phyloP scores from a whole-genome alignment of 2,113 vertebrate species.

The Pachypanchax playfairii region DNA sequence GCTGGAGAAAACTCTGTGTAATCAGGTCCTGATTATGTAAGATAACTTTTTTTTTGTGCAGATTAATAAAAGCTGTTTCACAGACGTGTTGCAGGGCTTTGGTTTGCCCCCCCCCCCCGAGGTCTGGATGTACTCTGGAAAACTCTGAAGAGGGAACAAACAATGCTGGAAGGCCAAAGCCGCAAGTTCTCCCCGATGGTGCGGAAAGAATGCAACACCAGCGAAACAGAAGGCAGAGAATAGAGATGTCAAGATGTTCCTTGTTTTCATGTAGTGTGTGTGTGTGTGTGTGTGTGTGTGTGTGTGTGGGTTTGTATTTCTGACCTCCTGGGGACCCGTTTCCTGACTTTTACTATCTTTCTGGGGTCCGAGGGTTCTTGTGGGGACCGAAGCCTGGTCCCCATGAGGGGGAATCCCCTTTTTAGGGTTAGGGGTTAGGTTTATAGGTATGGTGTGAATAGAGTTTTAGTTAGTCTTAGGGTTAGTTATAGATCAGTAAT shows the following conservation, averaged over 20 bases:
- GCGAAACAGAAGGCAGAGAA: slow-evolving; percentile 55
- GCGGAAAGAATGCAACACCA: slow-evolving; percentile 67
- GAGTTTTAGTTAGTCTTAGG: too few species aligned
- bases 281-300: too few species aligned
- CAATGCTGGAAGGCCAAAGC: slow-evolving; percentile 50
- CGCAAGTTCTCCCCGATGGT: slow-evolving; percentile 49
- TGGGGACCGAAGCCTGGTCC: too few species aligned
- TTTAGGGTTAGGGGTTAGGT: too few species aligned
- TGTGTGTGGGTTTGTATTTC: too few species aligned
- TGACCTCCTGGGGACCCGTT: too few species aligned
- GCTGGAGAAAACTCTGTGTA: slow-evolving; percentile 18
- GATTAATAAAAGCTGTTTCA: slow-evolving; percentile 40
- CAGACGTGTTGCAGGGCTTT: slow-evolving; percentile 6
- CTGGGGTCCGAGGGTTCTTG: too few species aligned
- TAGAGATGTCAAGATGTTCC: slow-evolving; percentile 49
- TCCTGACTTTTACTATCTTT: too few species aligned
- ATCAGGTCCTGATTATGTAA: slow-evolving; percentile 40
- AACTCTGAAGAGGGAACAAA: slow-evolving; percentile 48
- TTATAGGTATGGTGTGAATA: too few species aligned
- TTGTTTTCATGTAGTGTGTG: slow-evolving; percentile 19
- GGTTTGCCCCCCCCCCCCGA: slow-evolving; percentile 43
- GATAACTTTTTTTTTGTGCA: slow-evolving; percentile 23
- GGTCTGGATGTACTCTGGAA: slow-evolving; percentile 57
- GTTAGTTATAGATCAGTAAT: too few species aligned
- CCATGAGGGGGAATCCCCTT: too few species aligned